A percentile compares a stretch with the other conserved stretches of the same genome.
These are phyloP conservation scores for Xestia rhomboidea DNA, from an alignment of 2,888 invertebrate species.

Conservation along the genomic window DNA sequence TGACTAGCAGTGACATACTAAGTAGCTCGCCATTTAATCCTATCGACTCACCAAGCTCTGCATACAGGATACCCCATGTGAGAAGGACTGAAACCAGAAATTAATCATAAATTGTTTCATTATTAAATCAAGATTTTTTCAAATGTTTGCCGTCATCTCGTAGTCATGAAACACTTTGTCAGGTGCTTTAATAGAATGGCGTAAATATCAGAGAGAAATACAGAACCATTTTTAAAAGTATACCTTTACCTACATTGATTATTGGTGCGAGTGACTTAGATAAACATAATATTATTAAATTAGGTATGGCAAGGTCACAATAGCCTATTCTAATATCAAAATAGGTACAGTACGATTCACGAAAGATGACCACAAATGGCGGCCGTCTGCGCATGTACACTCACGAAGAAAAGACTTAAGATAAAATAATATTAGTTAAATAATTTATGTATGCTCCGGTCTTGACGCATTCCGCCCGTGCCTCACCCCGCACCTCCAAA, in stretches of 20 bases:
- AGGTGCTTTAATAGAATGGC: slow-evolving; percentile 5
- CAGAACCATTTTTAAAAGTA: background rate
- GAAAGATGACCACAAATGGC: no score
- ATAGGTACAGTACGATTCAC: no score
- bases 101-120: background rate
- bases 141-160: background rate
- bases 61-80: slow-evolving; percentile 92
- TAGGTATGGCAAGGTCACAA: background rate
- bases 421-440: no score
- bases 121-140: background rate
- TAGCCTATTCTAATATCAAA: background rate
- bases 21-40: slow-evolving; percentile 92
- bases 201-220: slow-evolving; percentile 12
- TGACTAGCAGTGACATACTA: slow-evolving; percentile 92
- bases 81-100: slow-evolving; percentile 87
- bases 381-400: no score
- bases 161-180: background rate
- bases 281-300: slow-evolving; percentile 33
- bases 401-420: no score
- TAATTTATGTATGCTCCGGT: no score
- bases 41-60: slow-evolving; percentile 91
- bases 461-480: no score
- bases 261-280: slow-evolving; percentile 6
- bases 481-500: no score
- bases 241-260: slow-evolving; percentile 16